Base-by-base conservation (phyloP, 1,140 invertebrate genomes). In the Polyergus mexicanus region DNA sequence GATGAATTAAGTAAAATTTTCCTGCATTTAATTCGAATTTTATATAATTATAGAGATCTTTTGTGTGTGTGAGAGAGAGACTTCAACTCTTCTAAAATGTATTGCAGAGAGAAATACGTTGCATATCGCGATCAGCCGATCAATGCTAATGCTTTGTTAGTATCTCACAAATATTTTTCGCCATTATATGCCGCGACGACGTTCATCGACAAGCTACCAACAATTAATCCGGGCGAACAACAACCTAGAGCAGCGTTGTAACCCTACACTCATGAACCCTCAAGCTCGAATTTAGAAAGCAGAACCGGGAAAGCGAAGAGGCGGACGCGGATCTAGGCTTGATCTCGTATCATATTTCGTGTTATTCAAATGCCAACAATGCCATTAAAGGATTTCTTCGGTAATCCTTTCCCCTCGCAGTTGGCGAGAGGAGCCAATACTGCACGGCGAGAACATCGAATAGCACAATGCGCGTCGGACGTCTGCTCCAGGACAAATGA, bases 311-410 rank as follows among this genome's bases (percentile, higher is more conserved):
- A 83, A 76, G 71, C 69, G 63, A 72, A 51, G 47, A 51, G 13
- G 16, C 47, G 47, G 47, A 51, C 47, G 47, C 47, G 51, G 38
- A 66, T 69, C 68, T 72, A 83, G 78, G 81, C 86, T 85, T 90
- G 91, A 94, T 94, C 94, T 95, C 92, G 83, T 94, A 94, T 95
- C 94, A 91, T 94, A 93, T 95, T 95, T 94, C 94, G 92, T 94
- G 94, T 95, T 95, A 95, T 95, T 95, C 94, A 94, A 95, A 95
- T 94, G 91, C 92, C 93, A 95, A 95, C 94, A 95, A 94, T 94
- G 88, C 94, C 92, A 94, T 94, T 95, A 94, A 95, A 94, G 93
- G 93, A 94, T 95, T 94, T 94, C 92, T 91, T 86, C 87, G 89
- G 87, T 94, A 94, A 94, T 94, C 92, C 91, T 86, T 92, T 86